Evolutionary conservation across 2,113 vertebrate species (phyloP).

Genomic region (Paedocypris sp.): DNA sequence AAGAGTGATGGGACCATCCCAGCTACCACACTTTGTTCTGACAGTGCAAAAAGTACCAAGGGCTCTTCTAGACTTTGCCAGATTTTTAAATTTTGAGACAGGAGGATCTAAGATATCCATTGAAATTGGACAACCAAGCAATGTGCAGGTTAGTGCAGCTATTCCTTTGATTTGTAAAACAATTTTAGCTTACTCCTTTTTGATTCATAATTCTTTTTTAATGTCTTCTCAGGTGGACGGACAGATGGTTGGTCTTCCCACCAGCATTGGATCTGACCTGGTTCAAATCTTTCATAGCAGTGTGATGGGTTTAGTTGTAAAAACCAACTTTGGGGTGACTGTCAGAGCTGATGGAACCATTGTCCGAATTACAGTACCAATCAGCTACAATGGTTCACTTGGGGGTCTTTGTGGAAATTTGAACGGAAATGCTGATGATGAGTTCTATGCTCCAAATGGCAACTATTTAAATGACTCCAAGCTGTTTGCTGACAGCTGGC

Average conservation of each 20-base stretch:
- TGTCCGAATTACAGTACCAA: conserved; percentile 42
- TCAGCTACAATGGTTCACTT: conserved; percentile 39
- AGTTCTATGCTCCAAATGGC: conserved; percentile 43
- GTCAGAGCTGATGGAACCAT: conserved; percentile 46
- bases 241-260: conserved; percentile 38
- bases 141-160: conserved; percentile 30
- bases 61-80: conserved; percentile 25
- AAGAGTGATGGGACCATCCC: conserved; percentile 27
- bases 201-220: background rate
- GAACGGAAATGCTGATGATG: conserved; percentile 35
- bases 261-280: background rate
- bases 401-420: conserved; percentile 52
- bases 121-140: conserved; percentile 21
- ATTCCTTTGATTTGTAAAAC: background rate
- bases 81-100: conserved; percentile 34
- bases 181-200: background rate
- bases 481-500: conserved; percentile 54
- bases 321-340: conserved; percentile 46
- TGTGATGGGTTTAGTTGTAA: conserved; percentile 37
- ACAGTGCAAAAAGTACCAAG: conserved; percentile 42
- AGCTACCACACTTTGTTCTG: conserved; percentile 31
- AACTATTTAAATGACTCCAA: conserved; percentile 31
- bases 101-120: conserved; percentile 32
- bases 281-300: conserved; percentile 42
- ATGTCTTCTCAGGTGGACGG: conserved; percentile 47